These are phyloP conservation scores for Cryptoprocta ferox DNA, from an alignment of 2,797 vertebrate genomes.

Conservation along the genomic window DNA sequence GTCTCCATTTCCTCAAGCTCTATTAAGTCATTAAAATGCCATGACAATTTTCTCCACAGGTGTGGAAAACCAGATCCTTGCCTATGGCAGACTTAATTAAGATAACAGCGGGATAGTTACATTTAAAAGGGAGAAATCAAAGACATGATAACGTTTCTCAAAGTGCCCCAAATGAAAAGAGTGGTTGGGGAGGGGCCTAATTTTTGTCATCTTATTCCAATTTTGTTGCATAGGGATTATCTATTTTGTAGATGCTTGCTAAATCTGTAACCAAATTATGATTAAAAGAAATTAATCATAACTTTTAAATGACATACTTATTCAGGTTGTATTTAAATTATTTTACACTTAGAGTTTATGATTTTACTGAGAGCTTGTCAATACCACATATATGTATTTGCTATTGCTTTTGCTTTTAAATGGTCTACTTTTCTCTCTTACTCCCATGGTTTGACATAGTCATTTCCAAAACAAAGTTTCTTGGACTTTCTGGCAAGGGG, in stretches of 20 bases:
- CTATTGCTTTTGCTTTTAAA: background rate
- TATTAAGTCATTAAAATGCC: conserved; percentile 84
- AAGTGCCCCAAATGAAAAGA: conserved; percentile 62
- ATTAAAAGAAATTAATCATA: background rate
- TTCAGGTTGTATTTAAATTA: background rate
- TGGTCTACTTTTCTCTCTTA: background rate
- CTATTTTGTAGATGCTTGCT: background rate
- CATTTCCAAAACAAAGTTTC: background rate
- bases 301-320: background rate
- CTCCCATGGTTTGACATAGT: background rate
- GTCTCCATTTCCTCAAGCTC: conserved; percentile 75
- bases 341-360: background rate
- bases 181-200: background rate
- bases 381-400: background rate
- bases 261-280: background rate
- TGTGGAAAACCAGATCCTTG: conserved; percentile 84
- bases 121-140: conserved; percentile 78
- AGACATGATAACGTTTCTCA: conserved; percentile 71
- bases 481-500: background rate
- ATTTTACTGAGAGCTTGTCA: background rate
- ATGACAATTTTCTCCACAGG: conserved; percentile 84
- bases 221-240: background rate
- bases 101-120: conserved; percentile 85
- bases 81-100: conserved; percentile 86
- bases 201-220: background rate